Evolutionary conservation across 2,113 vertebrate genomes (phyloP), one percentile per base, ranked within the genome.

Genomic region (Muscicapa adusta): DNA sequence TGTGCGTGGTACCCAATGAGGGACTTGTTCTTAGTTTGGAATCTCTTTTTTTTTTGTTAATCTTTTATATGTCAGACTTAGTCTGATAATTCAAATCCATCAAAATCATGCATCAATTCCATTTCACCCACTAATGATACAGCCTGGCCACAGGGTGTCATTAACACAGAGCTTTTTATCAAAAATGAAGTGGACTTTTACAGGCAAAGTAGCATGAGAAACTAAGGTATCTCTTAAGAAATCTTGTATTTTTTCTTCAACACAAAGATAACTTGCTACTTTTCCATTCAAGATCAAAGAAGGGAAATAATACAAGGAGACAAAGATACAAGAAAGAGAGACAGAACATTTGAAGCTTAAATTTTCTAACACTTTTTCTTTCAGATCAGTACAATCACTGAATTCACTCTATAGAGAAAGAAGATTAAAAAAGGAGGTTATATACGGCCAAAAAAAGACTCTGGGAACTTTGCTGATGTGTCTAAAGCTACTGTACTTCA

Each of bases 271-370:
- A 72, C 34, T 61, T 82, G 70, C 70, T 94, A 89, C 73, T 92
- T 89, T 78, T 75, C 81, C 66, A 51, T 58, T 91, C 66, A 65
- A 66, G 77, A 96, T 92, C 73, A 97, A 94, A 93, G 86, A 67
- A 75, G 26, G 31, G 58, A 92, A 89, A 62, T 88, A 91, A 81
- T 57, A 85, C 45, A 45, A 68, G 74, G 58, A 89, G 73, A 87
- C 61, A 85, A 84, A 91, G 83, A 67, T 25, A 93, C 73, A 85
- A 88, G 51, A 89, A 24, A 86, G 61, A 75, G 66, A 87, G 51
- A 81, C 36, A 25, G 51, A 87, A 18, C 65, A 92, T 94, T 65
- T 91, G 87, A 95, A 92, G 87, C 81, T 89, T 89, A 77, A 62
- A 4, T 89, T 89, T 91, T 93, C 88, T 74, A 80, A 84, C 51